These are phyloP conservation scores for Siniperca obscura DNA, from an alignment of 2,797 vertebrate species.

Conservation along the genomic window DNA sequence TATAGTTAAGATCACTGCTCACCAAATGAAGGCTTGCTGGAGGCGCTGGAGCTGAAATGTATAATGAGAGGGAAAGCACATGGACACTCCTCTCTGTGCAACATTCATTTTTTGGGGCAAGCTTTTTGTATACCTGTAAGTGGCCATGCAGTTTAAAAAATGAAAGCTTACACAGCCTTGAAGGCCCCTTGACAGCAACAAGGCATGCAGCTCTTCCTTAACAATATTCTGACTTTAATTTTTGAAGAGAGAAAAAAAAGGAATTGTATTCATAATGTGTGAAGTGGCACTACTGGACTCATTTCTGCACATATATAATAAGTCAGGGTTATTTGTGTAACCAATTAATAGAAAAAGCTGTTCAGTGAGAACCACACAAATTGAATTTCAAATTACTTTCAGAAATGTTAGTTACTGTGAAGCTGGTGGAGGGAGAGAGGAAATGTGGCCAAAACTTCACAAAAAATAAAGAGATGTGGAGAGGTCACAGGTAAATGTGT, in stretches of 20 bases:
- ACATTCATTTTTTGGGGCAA: neutral
- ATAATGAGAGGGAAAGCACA: slow-evolving; percentile 16
- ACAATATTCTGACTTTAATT: neutral
- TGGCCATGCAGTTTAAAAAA: neutral
- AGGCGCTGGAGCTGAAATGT: slow-evolving; percentile 24
- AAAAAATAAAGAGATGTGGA: neutral
- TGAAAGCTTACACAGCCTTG: neutral
- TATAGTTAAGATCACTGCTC: slow-evolving; percentile 22
- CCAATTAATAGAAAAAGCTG: neutral
- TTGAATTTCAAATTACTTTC: neutral
- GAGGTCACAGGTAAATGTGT: neutral
- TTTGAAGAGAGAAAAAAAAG: neutral
- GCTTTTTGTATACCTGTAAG: neutral
- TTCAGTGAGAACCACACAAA: neutral
- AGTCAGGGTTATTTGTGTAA: neutral
- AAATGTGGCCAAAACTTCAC: neutral
- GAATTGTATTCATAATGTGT: neutral
- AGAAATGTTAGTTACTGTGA: neutral
- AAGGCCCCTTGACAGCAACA: neutral
- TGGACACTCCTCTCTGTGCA: neutral
- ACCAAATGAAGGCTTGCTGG: slow-evolving; percentile 6
- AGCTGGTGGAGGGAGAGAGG: neutral
- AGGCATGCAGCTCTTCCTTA: neutral
- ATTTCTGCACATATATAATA: neutral
- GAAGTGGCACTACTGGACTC: neutral